Percentiles rank a stretch among this genome's conserved stretches.
These are phyloP conservation scores for Metalampra italica DNA, from an alignment of 2,888 invertebrate species.

Conservation along the genomic window DNA sequence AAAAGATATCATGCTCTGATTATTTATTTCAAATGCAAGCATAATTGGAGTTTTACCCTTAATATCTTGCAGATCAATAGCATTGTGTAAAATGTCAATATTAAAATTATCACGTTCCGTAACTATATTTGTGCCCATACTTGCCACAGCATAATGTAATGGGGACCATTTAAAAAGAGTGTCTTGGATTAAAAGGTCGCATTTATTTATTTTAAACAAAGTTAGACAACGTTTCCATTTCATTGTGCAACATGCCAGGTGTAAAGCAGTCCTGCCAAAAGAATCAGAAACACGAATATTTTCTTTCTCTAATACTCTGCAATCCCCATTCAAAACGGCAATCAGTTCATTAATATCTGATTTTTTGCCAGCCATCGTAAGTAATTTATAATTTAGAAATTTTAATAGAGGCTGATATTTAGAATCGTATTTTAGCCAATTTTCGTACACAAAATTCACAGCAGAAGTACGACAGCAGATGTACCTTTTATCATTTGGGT, in stretches of 20 bases:
- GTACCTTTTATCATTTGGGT: background rate
- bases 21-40: background rate
- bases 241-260: background rate
- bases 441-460: background rate
- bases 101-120: background rate
- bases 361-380: background rate
- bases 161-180: background rate
- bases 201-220: background rate
- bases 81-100: background rate
- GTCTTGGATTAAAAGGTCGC: background rate
- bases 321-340: background rate
- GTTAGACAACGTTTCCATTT: background rate
- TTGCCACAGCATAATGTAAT: background rate
- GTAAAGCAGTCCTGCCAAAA: background rate
- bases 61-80: background rate
- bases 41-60: background rate
- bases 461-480: background rate
- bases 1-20: background rate
- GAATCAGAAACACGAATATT: background rate
- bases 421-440: background rate
- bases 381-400: background rate
- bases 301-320: background rate
- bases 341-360: background rate
- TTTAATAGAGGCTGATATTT: background rate
- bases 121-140: background rate